Evolutionary conservation across 2,113 vertebrate genomes (phyloP), one percentile per base, ranked within the genome.

Genomic region (Seriola aureovittata): DNA sequence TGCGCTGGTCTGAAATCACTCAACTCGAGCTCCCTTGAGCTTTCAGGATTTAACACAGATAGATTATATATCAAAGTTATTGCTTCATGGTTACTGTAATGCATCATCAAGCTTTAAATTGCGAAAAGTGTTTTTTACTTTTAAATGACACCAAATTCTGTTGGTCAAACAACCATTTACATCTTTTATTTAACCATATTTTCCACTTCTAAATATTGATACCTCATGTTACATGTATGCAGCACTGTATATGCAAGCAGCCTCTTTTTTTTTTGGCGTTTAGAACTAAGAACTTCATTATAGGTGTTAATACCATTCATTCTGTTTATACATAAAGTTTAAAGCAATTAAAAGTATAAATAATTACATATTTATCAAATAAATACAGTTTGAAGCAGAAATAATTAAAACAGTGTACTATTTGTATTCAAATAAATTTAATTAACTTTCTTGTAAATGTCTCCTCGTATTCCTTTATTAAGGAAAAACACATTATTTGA

Each of bases 1-100:
- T 59, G 25, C 48, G 54, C 58, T 19, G 55, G 64, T 57, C 57
- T 63, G 21, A 58, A 65, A 74, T 73, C 62, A 64, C 58, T 11
- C n/a, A 23, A 4, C 8, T 57, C n/a, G 4, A 12, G 10, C 10
- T 58, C 67, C 36, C 23, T 36, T 72, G 0, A 25, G n/a, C 21
- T 12, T 42, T 7, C 21, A 21, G 19, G 50, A n/a, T 21, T 21
- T 52, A 52, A 21, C 50, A 52, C n/a, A n/a, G 8, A 21, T 14
- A 48, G 48, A 50, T 29, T 29, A 29, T 3, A 52, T 52, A 52
- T 7, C 50, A 52, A 19, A 6, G 50, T 19, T 19, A 50, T 50
- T 50, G 16, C 3, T 8, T 21, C 7, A 21, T 21, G 50, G 8
- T 52, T 52, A 8, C 1, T 52, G 48, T 19, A 19, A 50, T 19